Evolutionary conservation across 1,140 invertebrate genomes (phyloP).

Genomic region (Halyomorpha halys): DNA sequence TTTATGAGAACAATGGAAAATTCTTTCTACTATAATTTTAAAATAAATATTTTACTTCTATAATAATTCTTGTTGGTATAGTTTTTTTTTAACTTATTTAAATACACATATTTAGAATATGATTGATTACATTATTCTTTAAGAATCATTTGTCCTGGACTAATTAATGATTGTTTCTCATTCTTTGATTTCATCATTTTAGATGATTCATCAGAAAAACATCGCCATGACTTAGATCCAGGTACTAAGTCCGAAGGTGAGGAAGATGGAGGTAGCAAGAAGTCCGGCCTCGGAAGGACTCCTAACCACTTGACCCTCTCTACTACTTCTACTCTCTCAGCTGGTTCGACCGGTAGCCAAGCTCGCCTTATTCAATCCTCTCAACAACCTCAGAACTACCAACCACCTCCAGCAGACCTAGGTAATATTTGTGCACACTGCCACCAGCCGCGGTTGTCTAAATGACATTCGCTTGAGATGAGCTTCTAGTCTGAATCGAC

Average conservation of each 20-base stretch:
- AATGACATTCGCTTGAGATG: slow-evolving; percentile 28
- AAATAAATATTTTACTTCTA: too few species aligned
- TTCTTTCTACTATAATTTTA: too few species aligned
- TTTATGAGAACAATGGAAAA: too few species aligned
- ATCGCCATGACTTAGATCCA: slow-evolving; percentile 48
- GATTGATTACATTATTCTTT: too few species aligned
- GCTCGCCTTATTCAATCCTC: slow-evolving; percentile 87
- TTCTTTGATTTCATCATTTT: slow-evolving; percentile 19
- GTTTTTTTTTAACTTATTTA: too few species aligned
- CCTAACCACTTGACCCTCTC: slow-evolving; percentile 86
- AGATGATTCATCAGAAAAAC: slow-evolving; percentile 31
- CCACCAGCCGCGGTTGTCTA: slow-evolving; percentile 22
- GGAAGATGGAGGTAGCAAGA: slow-evolving; percentile 53
- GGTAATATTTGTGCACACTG: slow-evolving; percentile 41
- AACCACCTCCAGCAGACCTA: slow-evolving; percentile 70
- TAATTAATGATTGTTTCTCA: too few species aligned
- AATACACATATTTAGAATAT: too few species aligned
- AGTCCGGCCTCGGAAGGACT: slow-evolving; percentile 70
- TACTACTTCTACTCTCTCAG: slow-evolving; percentile 85
- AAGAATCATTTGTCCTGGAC: background rate
- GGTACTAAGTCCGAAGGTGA: slow-evolving; percentile 79
- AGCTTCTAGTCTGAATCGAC: slow-evolving; percentile 25
- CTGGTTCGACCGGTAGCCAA: slow-evolving; percentile 85
- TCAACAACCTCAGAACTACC: slow-evolving; percentile 80
- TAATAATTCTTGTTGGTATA: too few species aligned